Evolutionary conservation across 2,113 vertebrate genomes (phyloP).

Genomic region (Rhynchomys soricoides): DNA sequence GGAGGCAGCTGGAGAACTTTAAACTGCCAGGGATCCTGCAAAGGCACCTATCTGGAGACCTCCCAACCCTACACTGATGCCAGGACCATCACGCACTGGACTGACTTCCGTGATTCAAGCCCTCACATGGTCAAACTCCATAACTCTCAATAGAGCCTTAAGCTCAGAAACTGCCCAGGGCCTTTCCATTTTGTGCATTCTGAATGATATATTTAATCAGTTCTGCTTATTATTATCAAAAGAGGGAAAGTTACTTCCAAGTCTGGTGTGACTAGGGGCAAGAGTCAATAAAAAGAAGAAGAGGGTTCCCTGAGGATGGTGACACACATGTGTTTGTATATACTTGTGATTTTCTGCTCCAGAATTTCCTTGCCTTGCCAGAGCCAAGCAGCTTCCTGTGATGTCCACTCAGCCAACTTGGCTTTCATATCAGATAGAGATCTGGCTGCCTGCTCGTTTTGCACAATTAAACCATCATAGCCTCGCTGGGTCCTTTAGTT

Average conservation of each 20-base stretch:
- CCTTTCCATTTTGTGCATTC: background rate
- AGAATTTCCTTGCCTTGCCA: background rate
- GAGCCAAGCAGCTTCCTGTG: background rate
- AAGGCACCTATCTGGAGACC: background rate
- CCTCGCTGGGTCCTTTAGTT: background rate
- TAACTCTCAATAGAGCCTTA: background rate
- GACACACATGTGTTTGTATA: background rate
- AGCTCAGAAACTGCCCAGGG: background rate
- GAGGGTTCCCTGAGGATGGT: background rate
- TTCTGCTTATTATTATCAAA: constrained; percentile 62
- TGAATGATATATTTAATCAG: constrained; percentile 46
- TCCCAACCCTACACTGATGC: background rate
- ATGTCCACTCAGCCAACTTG: background rate
- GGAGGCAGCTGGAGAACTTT: background rate
- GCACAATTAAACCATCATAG: background rate
- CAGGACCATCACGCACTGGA: background rate
- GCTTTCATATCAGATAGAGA: background rate
- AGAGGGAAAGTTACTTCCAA: constrained; percentile 57
- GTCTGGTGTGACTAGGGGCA: constrained; percentile 38
- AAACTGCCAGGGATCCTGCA: background rate
- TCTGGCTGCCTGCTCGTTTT: background rate
- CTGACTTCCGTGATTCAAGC: background rate
- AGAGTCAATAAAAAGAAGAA: constrained; percentile 70
- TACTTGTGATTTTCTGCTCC: background rate
- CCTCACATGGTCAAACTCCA: background rate